Percentiles rank a stretch among this genome's conserved stretches.
These are phyloP conservation scores for Parnassius smintheus DNA, from an alignment of 2,888 invertebrate genomes.

Conservation along the genomic window DNA sequence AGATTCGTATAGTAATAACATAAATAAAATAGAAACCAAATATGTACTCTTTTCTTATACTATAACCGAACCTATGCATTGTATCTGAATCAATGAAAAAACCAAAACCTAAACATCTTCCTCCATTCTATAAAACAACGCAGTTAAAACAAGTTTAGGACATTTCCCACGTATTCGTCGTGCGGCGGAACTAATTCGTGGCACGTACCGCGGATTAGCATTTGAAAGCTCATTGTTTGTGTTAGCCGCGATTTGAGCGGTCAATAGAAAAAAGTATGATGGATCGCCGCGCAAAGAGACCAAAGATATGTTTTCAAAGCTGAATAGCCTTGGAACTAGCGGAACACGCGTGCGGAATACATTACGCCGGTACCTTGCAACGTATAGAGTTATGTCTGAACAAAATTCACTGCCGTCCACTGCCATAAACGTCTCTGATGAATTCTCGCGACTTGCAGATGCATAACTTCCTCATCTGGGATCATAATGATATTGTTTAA, in stretches of 20 bases:
- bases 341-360: conserved; percentile 69
- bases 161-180: conserved; percentile 64
- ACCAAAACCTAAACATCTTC: neutral
- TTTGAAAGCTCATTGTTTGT: conserved; percentile 78
- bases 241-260: conserved; percentile 66
- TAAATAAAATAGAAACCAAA: too few species aligned
- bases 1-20: too few species aligned
- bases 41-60: too few species aligned
- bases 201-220: conserved; percentile 76
- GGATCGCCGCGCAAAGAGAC: conserved; percentile 65
- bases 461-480: conserved; percentile 28
- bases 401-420: conserved; percentile 1
- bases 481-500: conserved; percentile 11
- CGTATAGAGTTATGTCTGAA: conserved; percentile 32
- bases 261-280: conserved; percentile 77
- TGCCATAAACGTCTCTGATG: conserved; percentile 28
- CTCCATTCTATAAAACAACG: neutral
- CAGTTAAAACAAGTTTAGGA: conserved; percentile 31
- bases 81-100: too few species aligned
- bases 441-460: conserved; percentile 31
- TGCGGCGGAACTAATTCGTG: conserved; percentile 66
- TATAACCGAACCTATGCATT: too few species aligned
- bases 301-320: conserved; percentile 75
- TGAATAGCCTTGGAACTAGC: conserved; percentile 70
- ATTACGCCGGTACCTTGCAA: conserved; percentile 53